Base-by-base conservation (phyloP, 2,797 vertebrate genomes). In the Myripristis murdjan region DNA sequence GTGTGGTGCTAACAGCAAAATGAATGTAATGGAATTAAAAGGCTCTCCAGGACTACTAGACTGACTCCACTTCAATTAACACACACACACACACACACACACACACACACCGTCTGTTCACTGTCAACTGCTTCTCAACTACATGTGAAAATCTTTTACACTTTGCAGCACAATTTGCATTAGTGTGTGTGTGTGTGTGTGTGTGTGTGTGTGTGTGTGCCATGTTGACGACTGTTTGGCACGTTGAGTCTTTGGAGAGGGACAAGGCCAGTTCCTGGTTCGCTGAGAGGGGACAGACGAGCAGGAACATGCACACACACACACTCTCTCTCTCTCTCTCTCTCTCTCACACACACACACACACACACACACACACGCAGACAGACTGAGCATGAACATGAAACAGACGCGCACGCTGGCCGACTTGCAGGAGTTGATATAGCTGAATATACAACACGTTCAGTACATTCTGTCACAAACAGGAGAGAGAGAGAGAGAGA, bases 61-160 rank as follows among this genome's bases (percentile, higher is more conserved):
- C 70, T 52, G 73, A 84, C 75, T 87, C 74, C 75, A 77, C 43
- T 70, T 77, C 57, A 75, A 64, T 84, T 73, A n/a, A n/a, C n/a
- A n/a, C n/a, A n/a, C n/a, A 48, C 64, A 78, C 54, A 49, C 44
- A 49, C 66, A 39, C 47, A 20, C 53, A 37, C 43, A 58, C 43
- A 37, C 54, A 35, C 35, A 41, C 16, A 18, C 57, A 18, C 58
- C 18, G 35, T 48, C 81, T 88, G 84, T 52, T 88, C 64, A 84
- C 7, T 18, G 15, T 86, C 79, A 71, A 5, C 68, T 5, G 64
- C 51, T 56, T 63, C 15, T 43, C 54, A 8, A 7, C 54, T 64
- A 4, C 22, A 46, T 35, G 62, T 52, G 71, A 16, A 71, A 52
- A 11, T 44, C 14, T n/a, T 44, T 44, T 43, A 59, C 62, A 57